Base-by-base conservation (phyloP, 2,888 invertebrate species). In the Ormyrus thymus region DNA sequence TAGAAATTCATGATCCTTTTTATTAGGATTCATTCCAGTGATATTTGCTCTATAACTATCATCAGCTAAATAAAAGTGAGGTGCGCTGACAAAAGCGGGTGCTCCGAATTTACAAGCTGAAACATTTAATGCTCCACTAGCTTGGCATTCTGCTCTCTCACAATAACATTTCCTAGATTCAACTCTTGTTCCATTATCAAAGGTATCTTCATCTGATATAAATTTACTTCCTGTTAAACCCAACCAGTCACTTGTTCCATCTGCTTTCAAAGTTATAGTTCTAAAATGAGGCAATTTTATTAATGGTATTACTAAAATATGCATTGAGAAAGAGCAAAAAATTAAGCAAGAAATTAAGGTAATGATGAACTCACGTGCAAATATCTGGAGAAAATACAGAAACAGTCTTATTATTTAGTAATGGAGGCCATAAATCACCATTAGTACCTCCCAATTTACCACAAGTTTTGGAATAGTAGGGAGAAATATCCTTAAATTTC, bases 371-470 rank as follows among this genome's bases (percentile, higher is more conserved):
- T 90, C 86, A 95, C 93, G 96, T 94, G 92, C 97, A 97, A 79
- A 96, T 91, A 90, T 97, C 97, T 0, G 95, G 91, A 0, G 94
- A 92, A 89, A 96, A 97, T 79, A 97, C 90, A 0, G 92, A 90
- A 6, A 95, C 90, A 50, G 91, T 91, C 8, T 92, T 90, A 66
- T 92, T 92, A 0, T 92, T 90, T 0, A 91, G 84, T 77, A 93
- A 91, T 0, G 96, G 95, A 43, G 96, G 95, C 93, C 95, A 96
- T 43, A 96, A 90, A 90, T 97, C 97, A 0, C 97, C 97, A 0
- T 94, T 93, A 8, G 94, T 94, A 13, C 97, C 97, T 83, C 92
- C 92, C 6, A 97, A 93, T 55, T 85, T 86, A 2, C 94, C 94
- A 87, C 97, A 97, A 62, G 93, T 91, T 55, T 88, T 91, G 0